These are phyloP conservation scores for Natrix natrix DNA, from an alignment of 2,797 vertebrate genomes.

Conservation along the genomic window DNA sequence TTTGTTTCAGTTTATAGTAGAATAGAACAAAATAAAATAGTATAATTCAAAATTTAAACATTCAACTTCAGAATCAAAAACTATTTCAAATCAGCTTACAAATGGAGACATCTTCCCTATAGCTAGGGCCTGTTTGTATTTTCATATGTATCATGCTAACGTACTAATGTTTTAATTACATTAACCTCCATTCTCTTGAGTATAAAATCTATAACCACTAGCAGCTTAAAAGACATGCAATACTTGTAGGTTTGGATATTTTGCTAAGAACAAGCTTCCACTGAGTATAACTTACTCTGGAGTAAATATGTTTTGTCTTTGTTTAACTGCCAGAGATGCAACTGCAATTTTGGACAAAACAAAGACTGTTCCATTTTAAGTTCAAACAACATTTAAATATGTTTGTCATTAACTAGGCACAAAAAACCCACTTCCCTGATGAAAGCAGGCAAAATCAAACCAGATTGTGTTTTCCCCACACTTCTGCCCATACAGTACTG, in stretches of 20 bases:
- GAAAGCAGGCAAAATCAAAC: not conserved
- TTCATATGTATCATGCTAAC: not conserved
- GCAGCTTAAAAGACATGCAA: not conserved
- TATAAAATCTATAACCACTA: fast-evolving
- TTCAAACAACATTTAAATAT: fast-evolving
- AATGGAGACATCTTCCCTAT: fast-evolving
- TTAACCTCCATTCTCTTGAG: not conserved
- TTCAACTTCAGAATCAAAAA: not conserved
- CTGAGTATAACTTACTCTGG: not conserved
- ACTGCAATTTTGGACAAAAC: not conserved
- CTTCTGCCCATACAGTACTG: not conserved
- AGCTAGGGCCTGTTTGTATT: not conserved
- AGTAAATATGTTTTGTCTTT: not conserved
- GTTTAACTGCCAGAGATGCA: not conserved
- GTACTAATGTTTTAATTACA: not conserved
- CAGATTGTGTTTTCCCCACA: not conserved
- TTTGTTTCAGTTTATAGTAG: not conserved
- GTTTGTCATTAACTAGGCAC: not conserved
- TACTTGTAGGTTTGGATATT: not conserved
- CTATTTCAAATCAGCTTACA: not conserved
- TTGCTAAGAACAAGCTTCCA: not conserved
- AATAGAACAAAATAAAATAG: not conserved
- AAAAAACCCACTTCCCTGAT: not conserved
- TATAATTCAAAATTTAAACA: not conserved
- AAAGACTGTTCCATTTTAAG: fast-evolving